These are phyloP conservation scores for Portunus trituberculatus DNA, from an alignment of 1,140 invertebrate genomes.

Conservation along the genomic window DNA sequence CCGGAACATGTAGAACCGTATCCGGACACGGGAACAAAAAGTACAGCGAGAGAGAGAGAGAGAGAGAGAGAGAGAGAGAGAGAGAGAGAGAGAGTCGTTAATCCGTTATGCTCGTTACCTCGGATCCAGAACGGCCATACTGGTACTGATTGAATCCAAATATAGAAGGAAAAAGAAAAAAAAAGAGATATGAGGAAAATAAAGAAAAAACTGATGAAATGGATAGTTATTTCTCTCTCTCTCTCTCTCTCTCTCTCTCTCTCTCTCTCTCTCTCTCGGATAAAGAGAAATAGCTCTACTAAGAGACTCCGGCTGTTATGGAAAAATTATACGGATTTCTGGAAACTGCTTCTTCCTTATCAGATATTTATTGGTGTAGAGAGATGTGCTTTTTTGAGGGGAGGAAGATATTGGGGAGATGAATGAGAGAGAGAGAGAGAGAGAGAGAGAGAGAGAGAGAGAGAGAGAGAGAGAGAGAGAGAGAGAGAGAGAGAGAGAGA, in stretches of 20 bases:
- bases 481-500: not conserved
- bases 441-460: conserved; percentile 21
- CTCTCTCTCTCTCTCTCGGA: not conserved
- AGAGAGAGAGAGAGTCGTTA: not conserved
- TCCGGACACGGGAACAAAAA: no score
- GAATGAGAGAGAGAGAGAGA: not conserved
- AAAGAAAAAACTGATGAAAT: not conserved
- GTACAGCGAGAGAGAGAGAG: not conserved
- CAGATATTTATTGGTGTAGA: no score
- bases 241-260: no score
- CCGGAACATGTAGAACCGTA: not conserved
- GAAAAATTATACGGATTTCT: no score
- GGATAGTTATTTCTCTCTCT: not conserved
- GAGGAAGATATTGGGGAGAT: no score
- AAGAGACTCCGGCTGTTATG: no score
- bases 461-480: not conserved
- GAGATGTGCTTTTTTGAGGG: no score
- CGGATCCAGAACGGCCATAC: no score
- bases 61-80: not conserved
- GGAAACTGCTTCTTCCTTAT: no score
- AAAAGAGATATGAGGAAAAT: not conserved
- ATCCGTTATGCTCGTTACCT: no score
- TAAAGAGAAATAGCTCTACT: not conserved
- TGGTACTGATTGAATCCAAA: no score
- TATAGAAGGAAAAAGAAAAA: no score